A percentile compares a stretch with the other conserved stretches of the same genome.
phyloP scores from a whole-genome alignment of 1,140 invertebrate species.

The Diprion similis region DNA sequence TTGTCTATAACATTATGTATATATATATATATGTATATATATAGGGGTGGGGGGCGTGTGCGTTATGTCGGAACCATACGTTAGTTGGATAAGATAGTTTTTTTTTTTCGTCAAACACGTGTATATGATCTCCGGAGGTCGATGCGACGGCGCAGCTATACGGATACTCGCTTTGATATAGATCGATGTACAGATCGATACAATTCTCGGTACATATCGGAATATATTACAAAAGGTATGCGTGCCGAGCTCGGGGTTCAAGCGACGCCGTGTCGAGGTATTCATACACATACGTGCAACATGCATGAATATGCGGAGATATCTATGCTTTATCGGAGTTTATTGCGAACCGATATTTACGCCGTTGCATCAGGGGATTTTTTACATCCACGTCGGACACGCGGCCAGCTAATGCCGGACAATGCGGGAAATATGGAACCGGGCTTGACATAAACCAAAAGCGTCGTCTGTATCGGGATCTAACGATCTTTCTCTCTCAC shows the following conservation, averaged over 20 bases:
- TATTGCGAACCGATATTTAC: background rate
- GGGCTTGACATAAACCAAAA: background rate
- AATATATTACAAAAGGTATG: background rate
- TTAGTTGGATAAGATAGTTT: background rate
- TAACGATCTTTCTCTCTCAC: background rate
- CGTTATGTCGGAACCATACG: background rate
- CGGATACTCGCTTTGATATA: background rate
- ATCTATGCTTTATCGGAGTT: background rate
- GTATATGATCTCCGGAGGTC: no score
- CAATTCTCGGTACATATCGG: background rate
- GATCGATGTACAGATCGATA: constrained; percentile 7
- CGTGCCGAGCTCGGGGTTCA: background rate
- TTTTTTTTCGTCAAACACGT: no score
- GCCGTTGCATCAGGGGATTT: background rate
- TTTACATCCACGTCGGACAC: background rate
- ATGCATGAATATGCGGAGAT: background rate
- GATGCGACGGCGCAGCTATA: no score
- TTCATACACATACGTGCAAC: background rate
- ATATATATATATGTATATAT: no score
- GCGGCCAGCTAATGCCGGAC: background rate
- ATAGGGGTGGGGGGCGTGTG: background rate
- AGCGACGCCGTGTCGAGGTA: background rate
- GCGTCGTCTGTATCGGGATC: background rate
- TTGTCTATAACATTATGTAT: background rate
- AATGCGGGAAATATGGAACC: background rate